phyloP scores from a whole-genome alignment of 2,888 invertebrate genomes.

The Agriopis marginaria region DNA sequence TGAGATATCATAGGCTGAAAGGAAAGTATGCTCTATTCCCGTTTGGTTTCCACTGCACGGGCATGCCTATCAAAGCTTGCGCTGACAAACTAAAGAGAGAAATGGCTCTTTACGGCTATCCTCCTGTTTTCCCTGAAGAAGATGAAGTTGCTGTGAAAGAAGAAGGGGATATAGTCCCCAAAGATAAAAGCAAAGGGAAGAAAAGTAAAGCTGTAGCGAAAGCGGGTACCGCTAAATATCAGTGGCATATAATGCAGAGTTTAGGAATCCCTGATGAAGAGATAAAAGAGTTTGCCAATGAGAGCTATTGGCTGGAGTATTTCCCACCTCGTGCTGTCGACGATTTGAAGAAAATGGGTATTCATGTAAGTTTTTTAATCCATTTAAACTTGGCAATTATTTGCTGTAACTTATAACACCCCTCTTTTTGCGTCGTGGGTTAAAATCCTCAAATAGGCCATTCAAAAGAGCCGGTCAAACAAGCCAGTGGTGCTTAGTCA shows the following conservation, averaged over 20 bases:
- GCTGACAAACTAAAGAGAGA: slow-evolving; percentile 98
- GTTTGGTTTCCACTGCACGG: slow-evolving; percentile 99
- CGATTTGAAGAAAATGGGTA: slow-evolving; percentile 95
- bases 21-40: slow-evolving; percentile 97
- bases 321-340: slow-evolving; percentile 96
- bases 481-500: too few species aligned
- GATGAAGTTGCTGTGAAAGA: slow-evolving; percentile 79
- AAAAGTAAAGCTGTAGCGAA: slow-evolving; percentile 98
- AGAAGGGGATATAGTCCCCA: slow-evolving; percentile 87
- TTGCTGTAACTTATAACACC: too few species aligned
- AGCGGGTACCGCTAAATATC: slow-evolving; percentile 94
- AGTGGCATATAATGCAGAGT: slow-evolving; percentile 99
- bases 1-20: slow-evolving; percentile 95
- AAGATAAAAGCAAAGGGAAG: slow-evolving; percentile 92
- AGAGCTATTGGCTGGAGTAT: slow-evolving; percentile 97
- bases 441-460: too few species aligned
- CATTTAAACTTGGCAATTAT: too few species aligned
- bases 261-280: slow-evolving; percentile 96
- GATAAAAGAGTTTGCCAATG: slow-evolving; percentile 96
- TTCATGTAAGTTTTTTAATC: slow-evolving; percentile 89
- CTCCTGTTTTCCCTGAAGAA: slow-evolving; percentile 94
- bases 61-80: slow-evolving; percentile 99
- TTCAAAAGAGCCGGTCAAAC: too few species aligned
- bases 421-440: too few species aligned
- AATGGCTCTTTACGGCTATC: slow-evolving; percentile 96